Conservation (phyloP, 2,113 vertebrate genomes). For the Arothron firmamentum region DNA sequence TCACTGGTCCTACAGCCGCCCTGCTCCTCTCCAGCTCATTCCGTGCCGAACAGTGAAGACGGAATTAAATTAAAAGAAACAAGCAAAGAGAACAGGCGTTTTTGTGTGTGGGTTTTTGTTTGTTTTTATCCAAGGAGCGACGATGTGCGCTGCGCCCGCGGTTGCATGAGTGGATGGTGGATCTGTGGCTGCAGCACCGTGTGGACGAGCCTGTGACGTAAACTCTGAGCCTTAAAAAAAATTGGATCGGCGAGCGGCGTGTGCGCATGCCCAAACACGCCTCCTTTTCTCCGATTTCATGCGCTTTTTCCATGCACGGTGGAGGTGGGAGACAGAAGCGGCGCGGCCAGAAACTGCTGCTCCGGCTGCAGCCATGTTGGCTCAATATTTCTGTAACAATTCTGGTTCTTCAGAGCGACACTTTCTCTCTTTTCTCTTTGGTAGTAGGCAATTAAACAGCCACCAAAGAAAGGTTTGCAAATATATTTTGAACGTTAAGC, state of each 20-base stretch:
- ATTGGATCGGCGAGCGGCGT: constrained; percentile 38
- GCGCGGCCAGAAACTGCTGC: constrained; percentile 35
- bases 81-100: constrained; percentile 39
- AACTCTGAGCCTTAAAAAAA: constrained; percentile 50
- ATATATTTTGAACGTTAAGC: no score
- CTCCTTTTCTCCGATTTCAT: constrained; percentile 50
- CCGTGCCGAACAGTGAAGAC: constrained; percentile 34
- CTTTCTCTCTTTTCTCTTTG: background rate
- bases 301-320: constrained; percentile 22
- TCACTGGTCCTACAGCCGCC: constrained; percentile 15
- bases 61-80: constrained; percentile 12
- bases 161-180: constrained; percentile 64
- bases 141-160: constrained; percentile 57
- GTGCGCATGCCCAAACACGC: constrained; percentile 62
- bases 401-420: background rate
- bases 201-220: constrained; percentile 69
- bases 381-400: constrained; percentile 10
- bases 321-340: constrained; percentile 24
- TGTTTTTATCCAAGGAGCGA: constrained; percentile 24
- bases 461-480: no score
- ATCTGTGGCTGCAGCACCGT: constrained; percentile 47
- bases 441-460: background rate
- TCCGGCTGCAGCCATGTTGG: constrained; percentile 51
- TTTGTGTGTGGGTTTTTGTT: background rate
- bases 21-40: constrained; percentile 33